These are phyloP conservation scores for Vicugna pacos DNA, from an alignment of 2,113 vertebrate genomes.

Conservation along the genomic window DNA sequence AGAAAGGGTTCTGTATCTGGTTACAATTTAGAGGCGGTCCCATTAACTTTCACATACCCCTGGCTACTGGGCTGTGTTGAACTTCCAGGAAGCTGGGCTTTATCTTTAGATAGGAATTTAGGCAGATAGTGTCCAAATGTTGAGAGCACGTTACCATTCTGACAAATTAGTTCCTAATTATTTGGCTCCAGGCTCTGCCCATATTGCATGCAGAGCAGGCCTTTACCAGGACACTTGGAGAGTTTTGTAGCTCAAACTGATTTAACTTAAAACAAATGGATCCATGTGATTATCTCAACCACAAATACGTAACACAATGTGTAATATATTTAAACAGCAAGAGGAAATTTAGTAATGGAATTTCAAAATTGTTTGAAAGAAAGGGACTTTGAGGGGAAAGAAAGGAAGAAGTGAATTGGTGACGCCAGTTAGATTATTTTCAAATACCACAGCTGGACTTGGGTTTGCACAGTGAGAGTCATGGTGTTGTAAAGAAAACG, in stretches of 20 bases:
- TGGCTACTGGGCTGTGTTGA: neutral
- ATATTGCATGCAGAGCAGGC: slow-evolving; percentile 67
- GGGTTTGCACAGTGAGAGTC: slow-evolving; percentile 40
- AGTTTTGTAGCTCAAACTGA: slow-evolving; percentile 68
- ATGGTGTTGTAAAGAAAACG: slow-evolving; percentile 11
- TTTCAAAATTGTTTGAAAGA: slow-evolving; percentile 70
- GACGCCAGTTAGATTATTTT: slow-evolving; percentile 80
- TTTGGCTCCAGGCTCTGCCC: slow-evolving; percentile 68
- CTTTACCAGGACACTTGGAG: slow-evolving; percentile 62
- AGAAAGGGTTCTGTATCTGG: slow-evolving; percentile 62
- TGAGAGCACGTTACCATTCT: slow-evolving; percentile 58
- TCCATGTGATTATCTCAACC: slow-evolving; percentile 72
- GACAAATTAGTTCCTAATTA: slow-evolving; percentile 78
- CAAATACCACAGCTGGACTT: slow-evolving; percentile 75
- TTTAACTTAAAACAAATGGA: slow-evolving; percentile 80
- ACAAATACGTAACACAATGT: slow-evolving; percentile 77
- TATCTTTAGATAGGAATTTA: slow-evolving; percentile 43
- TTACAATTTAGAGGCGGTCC: slow-evolving; percentile 71
- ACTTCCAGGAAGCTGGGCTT: slow-evolving; percentile 18
- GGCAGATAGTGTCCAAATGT: slow-evolving; percentile 46
- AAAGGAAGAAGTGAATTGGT: slow-evolving; percentile 63
- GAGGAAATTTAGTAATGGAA: slow-evolving; percentile 74
- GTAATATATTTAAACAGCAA: slow-evolving; percentile 79
- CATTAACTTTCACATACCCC: slow-evolving; percentile 22
- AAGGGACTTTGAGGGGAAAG: slow-evolving; percentile 63